phyloP scores from a whole-genome alignment of 2,888 invertebrate genomes.

The Agrotis puta region DNA sequence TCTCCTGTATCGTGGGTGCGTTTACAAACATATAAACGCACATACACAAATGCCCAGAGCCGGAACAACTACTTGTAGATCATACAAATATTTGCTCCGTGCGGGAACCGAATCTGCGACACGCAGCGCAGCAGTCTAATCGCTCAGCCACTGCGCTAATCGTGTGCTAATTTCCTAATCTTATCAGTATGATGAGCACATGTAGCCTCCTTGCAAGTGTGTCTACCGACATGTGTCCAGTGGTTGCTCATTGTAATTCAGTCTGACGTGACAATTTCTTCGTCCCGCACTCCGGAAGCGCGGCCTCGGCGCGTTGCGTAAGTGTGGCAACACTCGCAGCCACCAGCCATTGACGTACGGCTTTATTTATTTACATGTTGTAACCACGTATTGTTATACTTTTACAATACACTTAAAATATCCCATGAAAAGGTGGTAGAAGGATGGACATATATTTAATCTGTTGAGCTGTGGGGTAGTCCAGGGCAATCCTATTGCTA shows the following conservation, averaged over 20 bases:
- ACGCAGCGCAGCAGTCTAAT: too few relatives aligned
- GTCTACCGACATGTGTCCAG: constrained; percentile 51
- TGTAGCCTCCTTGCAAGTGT: constrained; percentile 40
- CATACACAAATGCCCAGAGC: too few relatives aligned
- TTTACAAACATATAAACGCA: too few relatives aligned
- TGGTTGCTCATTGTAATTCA: constrained; percentile 52
- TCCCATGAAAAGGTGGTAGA: too few relatives aligned
- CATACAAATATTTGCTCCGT: too few relatives aligned
- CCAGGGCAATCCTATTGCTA: not conserved
- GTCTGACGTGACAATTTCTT: constrained; percentile 71
- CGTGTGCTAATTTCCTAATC: constrained; percentile 5
- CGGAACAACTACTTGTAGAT: too few relatives aligned
- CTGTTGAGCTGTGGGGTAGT: not conserved
- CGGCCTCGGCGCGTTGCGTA: constrained; percentile 68
- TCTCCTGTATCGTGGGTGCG: too few relatives aligned
- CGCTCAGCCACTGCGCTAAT: too few relatives aligned
- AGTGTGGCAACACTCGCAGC: constrained; percentile 40
- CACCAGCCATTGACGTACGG: constrained; percentile 29
- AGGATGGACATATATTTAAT: not conserved
- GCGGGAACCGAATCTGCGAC: too few relatives aligned
- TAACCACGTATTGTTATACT: constrained; percentile 42
- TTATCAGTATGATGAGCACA: constrained; percentile 22
- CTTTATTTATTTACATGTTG: constrained; percentile 28
- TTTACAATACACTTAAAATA: not conserved
- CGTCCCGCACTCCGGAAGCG: constrained; percentile 65